A percentile compares a stretch with the other conserved stretches of the same genome.
These are phyloP conservation scores for Phoeniculus purpureus DNA, from an alignment of 2,797 vertebrate genomes.

Conservation along the genomic window DNA sequence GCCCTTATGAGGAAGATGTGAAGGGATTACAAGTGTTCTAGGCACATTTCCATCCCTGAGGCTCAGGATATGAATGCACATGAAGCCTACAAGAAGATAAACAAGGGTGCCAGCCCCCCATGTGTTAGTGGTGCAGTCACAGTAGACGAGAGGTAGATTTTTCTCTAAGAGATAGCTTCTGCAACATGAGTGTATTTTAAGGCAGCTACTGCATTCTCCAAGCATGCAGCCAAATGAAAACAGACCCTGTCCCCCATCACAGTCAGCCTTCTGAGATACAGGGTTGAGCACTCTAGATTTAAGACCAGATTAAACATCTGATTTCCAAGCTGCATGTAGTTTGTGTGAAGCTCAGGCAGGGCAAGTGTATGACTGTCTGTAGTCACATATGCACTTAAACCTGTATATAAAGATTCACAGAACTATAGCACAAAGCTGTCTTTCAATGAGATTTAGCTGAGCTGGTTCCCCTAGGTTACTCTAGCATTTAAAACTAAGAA, in stretches of 20 bases:
- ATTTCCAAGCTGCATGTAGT: neutral
- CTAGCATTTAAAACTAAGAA: neutral
- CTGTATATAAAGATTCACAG: neutral
- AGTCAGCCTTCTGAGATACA: neutral
- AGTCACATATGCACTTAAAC: neutral
- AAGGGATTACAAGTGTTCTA: slow-evolving; percentile 14
- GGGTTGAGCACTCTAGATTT: neutral
- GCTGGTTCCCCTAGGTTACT: neutral
- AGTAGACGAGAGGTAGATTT: neutral
- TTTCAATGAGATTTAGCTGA: neutral
- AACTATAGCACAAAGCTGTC: neutral
- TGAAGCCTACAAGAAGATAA: neutral
- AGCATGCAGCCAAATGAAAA: neutral
- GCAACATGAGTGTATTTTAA: neutral
- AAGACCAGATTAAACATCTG: neutral
- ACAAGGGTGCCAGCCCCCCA: neutral
- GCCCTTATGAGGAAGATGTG: neutral
- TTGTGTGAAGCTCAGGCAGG: neutral
- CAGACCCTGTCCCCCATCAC: neutral
- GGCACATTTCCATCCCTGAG: slow-evolving; percentile 3
- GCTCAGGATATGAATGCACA: slow-evolving; percentile 39
- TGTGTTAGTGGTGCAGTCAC: neutral
- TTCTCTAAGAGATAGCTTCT: neutral
- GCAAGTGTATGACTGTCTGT: neutral
- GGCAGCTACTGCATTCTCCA: neutral